Evolutionary conservation across 2,888 invertebrate species (phyloP), one percentile per base, ranked within the genome.

Genomic region (Ochropleura leucogaster): DNA sequence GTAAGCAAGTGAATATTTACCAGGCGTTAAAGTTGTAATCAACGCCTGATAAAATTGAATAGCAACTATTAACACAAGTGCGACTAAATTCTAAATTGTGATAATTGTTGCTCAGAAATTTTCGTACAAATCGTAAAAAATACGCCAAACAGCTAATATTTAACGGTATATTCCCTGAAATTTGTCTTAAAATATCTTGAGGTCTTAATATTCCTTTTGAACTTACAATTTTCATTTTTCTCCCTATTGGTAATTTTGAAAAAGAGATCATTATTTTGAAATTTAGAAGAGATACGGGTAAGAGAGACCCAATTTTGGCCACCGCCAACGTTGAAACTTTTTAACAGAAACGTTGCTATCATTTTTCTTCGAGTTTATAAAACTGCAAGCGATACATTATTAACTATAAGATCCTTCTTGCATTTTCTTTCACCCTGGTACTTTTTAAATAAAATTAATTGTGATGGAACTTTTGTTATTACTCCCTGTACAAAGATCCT

Each of bases 1-100:
- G 8, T 46, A 59, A 63, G 60, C 42, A 49, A 62, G 14, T 42
- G 1, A 30, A 49, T 30, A 44, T 9, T 0, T 20, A 59, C 16
- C 16, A 12, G 9, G 12, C 6, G 3, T 8, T 8, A 12, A 18
- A 42, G 6, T 42, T 7, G 46, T 51, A 59, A 16, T 60, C 3
- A 70, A 59, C 84, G 72, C 82, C 82, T 82, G 42, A 55, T 68
- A 18, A 62, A 72, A 80, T 47, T n/a, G 14, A 70, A 68, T 72
- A 84, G 84, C 82, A 84, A 80, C 30, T 30, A 53, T 16, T 46
- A 40, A 59, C 64, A 51, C 0, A 7, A 57, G n/a, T 59, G 72
- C 69, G 10, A 69, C 47, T 75, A 7, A 71, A 67, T 16, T n/a
- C 6, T 30, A 7, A 40, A 40, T 16, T 9, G 16, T 9, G 46